A percentile compares a stretch with the other conserved stretches of the same genome.
phyloP scores from a whole-genome alignment of 2,113 vertebrate species.

The Phasianus colchicus region DNA sequence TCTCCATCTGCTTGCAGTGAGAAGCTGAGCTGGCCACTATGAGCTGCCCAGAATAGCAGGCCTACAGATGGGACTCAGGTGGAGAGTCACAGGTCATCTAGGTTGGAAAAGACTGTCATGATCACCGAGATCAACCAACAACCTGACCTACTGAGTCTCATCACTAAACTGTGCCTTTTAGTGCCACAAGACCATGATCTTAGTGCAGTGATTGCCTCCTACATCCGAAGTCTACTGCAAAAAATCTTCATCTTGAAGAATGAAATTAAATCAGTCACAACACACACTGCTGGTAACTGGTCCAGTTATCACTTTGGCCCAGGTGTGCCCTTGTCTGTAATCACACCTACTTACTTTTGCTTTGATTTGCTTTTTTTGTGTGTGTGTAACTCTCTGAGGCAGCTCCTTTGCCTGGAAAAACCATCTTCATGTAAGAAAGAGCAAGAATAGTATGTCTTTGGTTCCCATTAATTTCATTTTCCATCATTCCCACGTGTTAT shows the following conservation, averaged over 20 bases:
- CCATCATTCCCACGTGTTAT: neutral
- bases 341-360: neutral
- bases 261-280: neutral
- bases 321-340: neutral
- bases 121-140: neutral
- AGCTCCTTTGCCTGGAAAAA: constrained; percentile 14
- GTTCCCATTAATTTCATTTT: constrained; percentile 8
- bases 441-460: neutral
- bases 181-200: neutral
- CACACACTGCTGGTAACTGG: neutral
- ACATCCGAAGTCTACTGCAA: neutral
- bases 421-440: neutral
- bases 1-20: neutral
- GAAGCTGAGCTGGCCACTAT: neutral
- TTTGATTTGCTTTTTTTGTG: neutral
- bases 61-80: neutral
- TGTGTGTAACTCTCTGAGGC: neutral
- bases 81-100: neutral
- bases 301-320: neutral
- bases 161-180: neutral
- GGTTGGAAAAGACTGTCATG: neutral
- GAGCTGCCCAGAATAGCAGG: neutral
- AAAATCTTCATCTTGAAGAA: neutral
- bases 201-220: neutral
- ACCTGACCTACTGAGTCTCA: neutral